phyloP scores from a whole-genome alignment of 2,113 vertebrate genomes.

The Phyllostomus discolor region DNA sequence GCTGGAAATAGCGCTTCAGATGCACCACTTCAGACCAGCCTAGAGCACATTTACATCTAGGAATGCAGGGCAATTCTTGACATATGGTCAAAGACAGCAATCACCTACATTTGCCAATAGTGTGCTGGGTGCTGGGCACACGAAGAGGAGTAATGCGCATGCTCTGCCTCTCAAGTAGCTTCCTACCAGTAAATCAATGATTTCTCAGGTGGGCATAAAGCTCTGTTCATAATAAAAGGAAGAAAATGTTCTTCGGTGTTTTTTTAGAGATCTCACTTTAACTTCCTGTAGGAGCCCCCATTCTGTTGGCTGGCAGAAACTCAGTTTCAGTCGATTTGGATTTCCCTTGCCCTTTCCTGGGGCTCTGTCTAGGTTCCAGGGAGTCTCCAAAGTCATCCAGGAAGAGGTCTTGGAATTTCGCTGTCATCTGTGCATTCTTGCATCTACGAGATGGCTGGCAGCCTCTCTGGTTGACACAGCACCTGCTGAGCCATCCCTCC shows the following conservation, averaged over 20 bases:
- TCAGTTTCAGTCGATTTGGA: background rate
- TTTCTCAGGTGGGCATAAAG: background rate
- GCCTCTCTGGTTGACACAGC: background rate
- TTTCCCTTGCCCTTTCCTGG: background rate
- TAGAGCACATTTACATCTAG: fast-evolving
- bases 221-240: background rate
- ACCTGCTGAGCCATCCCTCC: background rate
- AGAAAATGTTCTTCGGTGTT: background rate
- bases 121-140: too few species aligned
- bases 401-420: background rate
- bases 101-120: background rate
- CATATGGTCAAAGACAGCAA: background rate
- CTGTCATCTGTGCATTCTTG: background rate
- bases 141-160: fast-evolving
- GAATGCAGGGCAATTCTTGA: background rate
- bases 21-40: background rate
- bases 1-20: background rate
- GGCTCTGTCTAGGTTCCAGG: background rate
- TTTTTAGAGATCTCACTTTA: background rate
- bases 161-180: background rate
- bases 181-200: background rate
- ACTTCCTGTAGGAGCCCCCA: background rate
- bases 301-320: background rate
- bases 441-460: background rate
- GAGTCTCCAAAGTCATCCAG: background rate